Base-by-base conservation (phyloP, 2,888 invertebrate genomes). In the Nebria salina region DNA sequence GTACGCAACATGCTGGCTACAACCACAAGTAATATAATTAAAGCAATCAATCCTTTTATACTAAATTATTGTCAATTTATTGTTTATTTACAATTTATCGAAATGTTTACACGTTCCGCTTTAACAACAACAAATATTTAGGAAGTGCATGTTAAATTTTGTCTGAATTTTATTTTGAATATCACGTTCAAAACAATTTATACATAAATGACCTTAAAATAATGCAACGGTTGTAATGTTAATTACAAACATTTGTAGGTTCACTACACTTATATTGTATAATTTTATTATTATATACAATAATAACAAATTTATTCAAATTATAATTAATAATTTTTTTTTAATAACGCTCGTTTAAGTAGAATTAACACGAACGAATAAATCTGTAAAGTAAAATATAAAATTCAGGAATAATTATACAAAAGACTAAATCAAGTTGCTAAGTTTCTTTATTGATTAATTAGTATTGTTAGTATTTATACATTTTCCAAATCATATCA, bases 1-100 rank as follows among this genome's bases (percentile, higher is more conserved):
- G 34, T 25, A 26, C 70, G 70, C 70, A 34, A 20, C 70, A 70
- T 70, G 70, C 11, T 70, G 70, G 34, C 9, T 15, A 70, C 70
- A 70, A 70, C 70, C 26, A 70, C 8, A 13, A 6, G 8, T 54
- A 54, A 8, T 54, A 11, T 54, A 7, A 54, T 54, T 54, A 54
- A 8, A 11, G 54, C 54, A 54, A 8, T 54, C 54, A 54, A 8
- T 54, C 13, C 54, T 54, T 54, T 54, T 54, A 54, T 54, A 54
- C 54, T 54, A 54, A 54, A 54, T 54, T 54, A 54, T 13, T 54
- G 54, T 54, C 6, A 54, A 54, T 54, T 11, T 54, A 54, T 54
- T 54, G 54, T 13, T 54, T 54, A 54, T 54, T 54, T 54, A 54
- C 54, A 54, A 7, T 54, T 11, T 54, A 54, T 8, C 3, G 4